Evolutionary conservation across 2,888 invertebrate species (phyloP), one percentile per base, ranked within the genome.

Genomic region (Malthinus flaveolus): DNA sequence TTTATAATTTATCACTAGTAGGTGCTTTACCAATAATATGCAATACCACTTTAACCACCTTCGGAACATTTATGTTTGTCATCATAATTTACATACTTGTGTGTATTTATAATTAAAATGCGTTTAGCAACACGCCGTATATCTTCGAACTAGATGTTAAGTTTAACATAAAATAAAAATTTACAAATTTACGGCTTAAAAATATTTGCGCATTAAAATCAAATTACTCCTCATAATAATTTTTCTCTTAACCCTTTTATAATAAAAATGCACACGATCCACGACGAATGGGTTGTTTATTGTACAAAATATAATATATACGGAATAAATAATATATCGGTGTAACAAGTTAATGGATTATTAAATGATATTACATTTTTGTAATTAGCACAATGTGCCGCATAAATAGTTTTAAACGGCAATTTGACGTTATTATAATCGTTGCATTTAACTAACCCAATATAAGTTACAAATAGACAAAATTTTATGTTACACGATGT

Each of bases 291-390:
- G 65, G 68, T 68, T 64, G 64, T 49, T 53, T 59, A 48, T 49
- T 63, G 49, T 59, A 49, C 51, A 60, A 68, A 68, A n/a, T n/a
- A n/a, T n/a, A 66, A 63, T 61, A 42, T 59, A 67, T 59, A 49
- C 64, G 68, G 70, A 70, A 71, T 63, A 67, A 64, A 67, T 66
- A 71, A 70, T 69, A 66, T 65, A 67, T 68, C 56, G 5, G 23
- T 23, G 23, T 23, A 23, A 23, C 23, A 52, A 61, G 56, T 62
- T 70, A 71, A 71, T 70, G 69, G 71, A 69, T 69, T 68, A 69
- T 68, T 68, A 65, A 70, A 65, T 62, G 62, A 66, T 69, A 69
- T 70, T 67, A 63, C 63, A 62, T 62, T 64, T 42, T 50, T 37
- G 59, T 51, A 55, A 60, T 60, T 60, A 60, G 56, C 13, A 49